phyloP scores from a whole-genome alignment of 2,888 invertebrate species.

The Pantelozetes paolii region DNA sequence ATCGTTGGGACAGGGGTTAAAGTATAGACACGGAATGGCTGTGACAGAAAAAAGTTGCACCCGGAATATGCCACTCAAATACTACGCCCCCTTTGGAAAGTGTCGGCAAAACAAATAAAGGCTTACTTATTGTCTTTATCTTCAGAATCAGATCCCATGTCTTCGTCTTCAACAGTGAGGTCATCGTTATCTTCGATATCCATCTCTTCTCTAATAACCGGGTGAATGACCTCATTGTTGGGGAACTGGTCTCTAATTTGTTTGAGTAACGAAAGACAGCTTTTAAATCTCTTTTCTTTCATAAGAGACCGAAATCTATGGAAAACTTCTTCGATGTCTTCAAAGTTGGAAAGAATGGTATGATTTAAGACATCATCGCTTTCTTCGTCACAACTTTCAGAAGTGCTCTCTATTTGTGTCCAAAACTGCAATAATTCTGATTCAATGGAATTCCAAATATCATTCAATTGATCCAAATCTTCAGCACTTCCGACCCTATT shows the following conservation, averaged over 20 bases:
- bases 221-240: constrained; percentile 45
- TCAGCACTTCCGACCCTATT: not conserved
- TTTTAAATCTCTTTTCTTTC: constrained; percentile 46
- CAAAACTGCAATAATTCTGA: constrained; percentile 31
- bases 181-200: constrained; percentile 14
- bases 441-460: constrained; percentile 32
- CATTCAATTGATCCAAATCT: not conserved
- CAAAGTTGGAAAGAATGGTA: constrained; percentile 4
- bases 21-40: too few species aligned
- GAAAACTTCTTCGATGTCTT: constrained; percentile 17
- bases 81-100: too few species aligned
- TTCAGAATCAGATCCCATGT: constrained; percentile 42
- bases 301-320: constrained; percentile 29
- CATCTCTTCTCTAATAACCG: not conserved
- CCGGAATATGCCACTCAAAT: too few species aligned
- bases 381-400: constrained; percentile 19
- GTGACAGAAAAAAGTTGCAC: too few species aligned
- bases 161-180: constrained; percentile 26
- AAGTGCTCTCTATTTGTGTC: not conserved
- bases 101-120: too few species aligned
- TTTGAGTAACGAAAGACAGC: constrained; percentile 49
- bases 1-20: too few species aligned
- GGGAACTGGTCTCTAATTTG: constrained; percentile 50
- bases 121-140: constrained; percentile 44
- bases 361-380: not conserved